phyloP scores from a whole-genome alignment of 1,140 invertebrate genomes.

The Tetramorium simillimum region DNA sequence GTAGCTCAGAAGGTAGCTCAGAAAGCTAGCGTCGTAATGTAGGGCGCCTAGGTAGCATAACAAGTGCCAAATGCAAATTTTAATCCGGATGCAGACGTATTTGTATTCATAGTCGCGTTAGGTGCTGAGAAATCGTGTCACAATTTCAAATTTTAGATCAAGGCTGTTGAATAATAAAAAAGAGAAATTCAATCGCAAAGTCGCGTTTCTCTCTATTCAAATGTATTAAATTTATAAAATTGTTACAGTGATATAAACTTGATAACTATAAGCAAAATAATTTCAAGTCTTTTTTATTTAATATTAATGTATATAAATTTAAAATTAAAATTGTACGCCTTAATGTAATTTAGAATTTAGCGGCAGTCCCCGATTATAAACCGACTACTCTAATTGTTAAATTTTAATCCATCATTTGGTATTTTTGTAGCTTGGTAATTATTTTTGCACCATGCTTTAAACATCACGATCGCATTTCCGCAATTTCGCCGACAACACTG shows the following conservation, averaged over 20 bases:
- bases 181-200: background rate
- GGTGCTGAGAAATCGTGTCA: background rate
- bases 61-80: constrained; percentile 36
- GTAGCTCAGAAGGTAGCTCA: background rate
- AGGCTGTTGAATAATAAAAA: background rate
- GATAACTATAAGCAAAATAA: background rate
- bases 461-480: constrained; percentile 7
- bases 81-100: background rate
- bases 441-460: background rate
- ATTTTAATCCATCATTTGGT: background rate
- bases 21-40: background rate
- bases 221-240: background rate
- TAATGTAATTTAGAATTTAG: background rate
- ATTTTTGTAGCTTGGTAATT: background rate
- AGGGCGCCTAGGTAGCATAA: background rate
- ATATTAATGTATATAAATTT: background rate
- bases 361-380: background rate
- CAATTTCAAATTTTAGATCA: background rate
- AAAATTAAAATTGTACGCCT: background rate
- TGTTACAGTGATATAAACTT: background rate
- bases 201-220: background rate
- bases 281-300: background rate
- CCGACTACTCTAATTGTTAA: background rate
- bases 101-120: background rate
- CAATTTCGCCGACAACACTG: background rate